Conservation (phyloP, 1,140 invertebrate species). For the Ooceraea biroi region DNA sequence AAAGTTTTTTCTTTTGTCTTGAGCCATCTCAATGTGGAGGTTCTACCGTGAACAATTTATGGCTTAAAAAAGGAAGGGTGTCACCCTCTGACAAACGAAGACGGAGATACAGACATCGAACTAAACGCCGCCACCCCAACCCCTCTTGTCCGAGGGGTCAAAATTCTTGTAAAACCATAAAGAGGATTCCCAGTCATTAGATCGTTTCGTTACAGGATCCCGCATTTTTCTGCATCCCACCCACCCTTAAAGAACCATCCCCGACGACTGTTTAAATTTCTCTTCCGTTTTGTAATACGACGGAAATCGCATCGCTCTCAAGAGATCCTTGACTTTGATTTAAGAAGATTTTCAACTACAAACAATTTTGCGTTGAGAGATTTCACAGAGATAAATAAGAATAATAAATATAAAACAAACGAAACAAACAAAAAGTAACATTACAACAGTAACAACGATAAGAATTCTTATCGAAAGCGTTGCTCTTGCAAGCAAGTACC, state of each 20-base stretch:
- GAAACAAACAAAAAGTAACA: neutral
- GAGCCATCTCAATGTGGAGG: slow-evolving; percentile 79
- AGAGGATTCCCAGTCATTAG: slow-evolving; percentile 86
- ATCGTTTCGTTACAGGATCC: slow-evolving; percentile 80
- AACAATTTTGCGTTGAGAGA: slow-evolving; percentile 32
- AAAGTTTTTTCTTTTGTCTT: slow-evolving; percentile 84
- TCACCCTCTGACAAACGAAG: slow-evolving; percentile 62
- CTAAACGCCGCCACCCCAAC: slow-evolving; percentile 70
- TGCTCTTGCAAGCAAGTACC: neutral
- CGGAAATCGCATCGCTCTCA: slow-evolving; percentile 39
- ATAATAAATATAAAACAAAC: neutral
- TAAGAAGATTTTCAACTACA: slow-evolving; percentile 43
- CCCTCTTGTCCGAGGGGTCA: slow-evolving; percentile 79
- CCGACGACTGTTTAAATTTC: slow-evolving; percentile 52
- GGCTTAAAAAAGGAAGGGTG: slow-evolving; percentile 77
- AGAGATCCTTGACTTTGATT: slow-evolving; percentile 50
- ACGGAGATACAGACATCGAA: slow-evolving; percentile 79
- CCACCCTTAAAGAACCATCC: neutral
- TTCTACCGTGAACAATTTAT: slow-evolving; percentile 82
- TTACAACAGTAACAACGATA: too few relatives aligned
- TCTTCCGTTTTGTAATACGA: slow-evolving; percentile 46
- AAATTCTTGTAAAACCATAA: slow-evolving; percentile 86
- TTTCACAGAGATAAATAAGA: slow-evolving; percentile 19
- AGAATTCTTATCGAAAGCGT: neutral
- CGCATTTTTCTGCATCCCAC: slow-evolving; percentile 51